Conservation (phyloP, 2,797 vertebrate genomes). For the Uromys caudimaculatus region DNA sequence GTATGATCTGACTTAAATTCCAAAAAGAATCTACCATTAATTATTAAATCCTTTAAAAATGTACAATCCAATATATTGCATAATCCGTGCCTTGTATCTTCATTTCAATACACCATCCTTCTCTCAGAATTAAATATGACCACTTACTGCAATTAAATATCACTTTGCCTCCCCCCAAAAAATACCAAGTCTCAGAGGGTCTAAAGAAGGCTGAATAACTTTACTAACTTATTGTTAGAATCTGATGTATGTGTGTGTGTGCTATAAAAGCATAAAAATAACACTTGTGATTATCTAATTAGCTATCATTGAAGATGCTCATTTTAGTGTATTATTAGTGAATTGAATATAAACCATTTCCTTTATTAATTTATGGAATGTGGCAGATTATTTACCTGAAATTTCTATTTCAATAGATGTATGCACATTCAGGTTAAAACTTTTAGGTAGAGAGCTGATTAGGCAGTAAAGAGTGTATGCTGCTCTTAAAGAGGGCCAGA, state of each 20-base stretch:
- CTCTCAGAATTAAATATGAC: constrained; percentile 21
- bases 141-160: not conserved
- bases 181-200: not conserved
- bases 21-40: constrained; percentile 37
- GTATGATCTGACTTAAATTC: constrained; percentile 22
- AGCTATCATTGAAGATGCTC: constrained; percentile 26
- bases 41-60: constrained; percentile 47
- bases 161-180: not conserved
- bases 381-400: constrained; percentile 7
- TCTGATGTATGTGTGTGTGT: not conserved
- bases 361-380: constrained; percentile 8
- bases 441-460: not conserved
- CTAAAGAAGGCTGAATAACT: not conserved
- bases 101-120: not conserved
- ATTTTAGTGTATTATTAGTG: not conserved
- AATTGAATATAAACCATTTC: not conserved
- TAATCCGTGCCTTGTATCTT: constrained; percentile 25
- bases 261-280: constrained; percentile 17
- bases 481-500: not conserved
- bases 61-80: not conserved
- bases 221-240: constrained; percentile 1
- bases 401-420: constrained; percentile 18
- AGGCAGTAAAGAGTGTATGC: not conserved
- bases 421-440: not conserved
- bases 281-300: not conserved